A percentile compares a stretch with the other conserved stretches of the same genome.
These are phyloP conservation scores for Nycticryphes semicollaris DNA, from an alignment of 2,113 vertebrate species.

Conservation along the genomic window DNA sequence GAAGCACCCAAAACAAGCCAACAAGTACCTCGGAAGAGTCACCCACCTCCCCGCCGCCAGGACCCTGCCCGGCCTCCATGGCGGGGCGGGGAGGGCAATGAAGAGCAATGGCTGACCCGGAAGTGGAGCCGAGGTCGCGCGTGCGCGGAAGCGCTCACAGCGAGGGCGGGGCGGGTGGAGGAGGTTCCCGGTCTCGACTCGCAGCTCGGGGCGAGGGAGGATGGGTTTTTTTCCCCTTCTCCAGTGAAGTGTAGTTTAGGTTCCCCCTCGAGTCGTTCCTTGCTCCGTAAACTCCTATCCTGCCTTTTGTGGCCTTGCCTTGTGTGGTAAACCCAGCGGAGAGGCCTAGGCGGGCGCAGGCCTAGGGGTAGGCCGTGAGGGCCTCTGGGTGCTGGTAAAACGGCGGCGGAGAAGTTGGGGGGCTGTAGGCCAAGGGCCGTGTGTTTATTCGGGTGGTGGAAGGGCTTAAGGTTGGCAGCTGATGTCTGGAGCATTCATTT, in stretches of 20 bases:
- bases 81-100: background rate
- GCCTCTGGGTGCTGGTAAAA: background rate
- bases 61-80: slow-evolving; percentile 7
- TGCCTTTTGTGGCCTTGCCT: rapidly evolving
- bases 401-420: background rate
- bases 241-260: rapidly evolving
- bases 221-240: too few relatives aligned
- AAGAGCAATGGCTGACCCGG: background rate
- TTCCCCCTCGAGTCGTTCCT: rapidly evolving
- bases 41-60: background rate
- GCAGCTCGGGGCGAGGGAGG: too few relatives aligned
- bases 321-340: rapidly evolving
- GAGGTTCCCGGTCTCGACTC: too few relatives aligned
- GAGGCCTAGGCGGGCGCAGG: too few relatives aligned
- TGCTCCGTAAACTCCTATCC: rapidly evolving
- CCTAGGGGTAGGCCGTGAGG: background rate
- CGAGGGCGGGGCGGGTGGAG: too few relatives aligned
- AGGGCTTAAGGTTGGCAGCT: background rate
- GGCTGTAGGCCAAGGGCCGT: background rate
- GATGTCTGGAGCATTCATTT: background rate
- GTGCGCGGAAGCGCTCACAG: background rate
- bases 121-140: background rate
- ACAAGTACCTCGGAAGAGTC: background rate
- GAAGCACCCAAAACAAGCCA: background rate
- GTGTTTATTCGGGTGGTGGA: background rate